Conservation (phyloP, 2,113 vertebrate genomes). For the Bungarus multicinctus region DNA sequence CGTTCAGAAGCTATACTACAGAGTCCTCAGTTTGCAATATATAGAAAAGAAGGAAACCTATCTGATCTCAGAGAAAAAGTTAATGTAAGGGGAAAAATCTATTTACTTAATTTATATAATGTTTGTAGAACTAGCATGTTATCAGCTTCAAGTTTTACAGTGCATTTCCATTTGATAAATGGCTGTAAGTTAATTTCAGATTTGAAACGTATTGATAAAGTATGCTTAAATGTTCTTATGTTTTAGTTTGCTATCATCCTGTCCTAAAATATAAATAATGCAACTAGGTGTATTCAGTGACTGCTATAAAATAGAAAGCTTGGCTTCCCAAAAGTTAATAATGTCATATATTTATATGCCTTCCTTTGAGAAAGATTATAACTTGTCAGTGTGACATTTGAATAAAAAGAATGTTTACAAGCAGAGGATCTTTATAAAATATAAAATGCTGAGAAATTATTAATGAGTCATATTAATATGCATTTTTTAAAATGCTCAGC, state of each 20-base stretch:
- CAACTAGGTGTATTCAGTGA: neutral
- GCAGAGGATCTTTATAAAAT: neutral
- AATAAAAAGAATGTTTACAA: neutral
- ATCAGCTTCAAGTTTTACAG: neutral
- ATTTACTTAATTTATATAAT: neutral
- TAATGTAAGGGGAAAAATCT: constrained; percentile 67
- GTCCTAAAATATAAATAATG: neutral
- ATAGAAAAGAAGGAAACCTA: constrained; percentile 88
- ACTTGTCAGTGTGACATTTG: neutral
- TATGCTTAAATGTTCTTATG: neutral
- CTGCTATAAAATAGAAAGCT: neutral
- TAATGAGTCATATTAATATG: neutral
- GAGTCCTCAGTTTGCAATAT: constrained; percentile 88
- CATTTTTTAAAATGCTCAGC: neutral
- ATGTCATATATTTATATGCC: neutral
- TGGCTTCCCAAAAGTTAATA: neutral
- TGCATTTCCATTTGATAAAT: neutral
- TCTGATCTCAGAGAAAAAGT: constrained; percentile 94
- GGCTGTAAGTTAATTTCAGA: neutral
- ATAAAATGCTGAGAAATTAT: neutral
- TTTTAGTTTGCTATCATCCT: neutral
- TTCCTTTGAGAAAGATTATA: neutral
- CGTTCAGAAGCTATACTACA: constrained; percentile 92
- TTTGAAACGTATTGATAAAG: neutral
- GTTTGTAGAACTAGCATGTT: neutral